phyloP scores from a whole-genome alignment of 2,888 invertebrate species.

The Drosophila putrida region DNA sequence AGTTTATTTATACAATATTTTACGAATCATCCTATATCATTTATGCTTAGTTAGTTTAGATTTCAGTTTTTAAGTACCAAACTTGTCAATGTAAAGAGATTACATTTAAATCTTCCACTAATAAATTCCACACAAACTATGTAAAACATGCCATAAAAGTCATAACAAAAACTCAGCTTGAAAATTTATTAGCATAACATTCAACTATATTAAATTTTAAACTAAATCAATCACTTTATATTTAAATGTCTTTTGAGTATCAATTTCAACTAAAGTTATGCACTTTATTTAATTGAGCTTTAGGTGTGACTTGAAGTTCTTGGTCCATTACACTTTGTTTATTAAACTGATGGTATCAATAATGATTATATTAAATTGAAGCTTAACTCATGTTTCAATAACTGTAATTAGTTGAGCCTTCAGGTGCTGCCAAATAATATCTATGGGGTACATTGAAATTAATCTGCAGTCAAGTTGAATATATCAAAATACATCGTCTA shows the following conservation, averaged over 20 bases:
- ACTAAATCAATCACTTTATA: neutral
- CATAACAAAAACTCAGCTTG: too few relatives aligned
- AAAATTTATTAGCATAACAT: neutral
- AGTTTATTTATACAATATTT: too few relatives aligned
- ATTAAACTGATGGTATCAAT: too few relatives aligned
- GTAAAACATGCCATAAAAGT: too few relatives aligned
- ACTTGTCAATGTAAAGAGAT: neutral
- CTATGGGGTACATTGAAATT: neutral
- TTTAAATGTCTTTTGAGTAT: neutral
- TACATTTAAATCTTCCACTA: too few relatives aligned
- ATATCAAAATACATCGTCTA: neutral
- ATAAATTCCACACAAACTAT: too few relatives aligned
- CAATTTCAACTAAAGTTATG: neutral
- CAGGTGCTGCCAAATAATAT: neutral
- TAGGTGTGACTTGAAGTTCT: too few relatives aligned
- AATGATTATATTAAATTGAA: too few relatives aligned
- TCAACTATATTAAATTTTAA: neutral
- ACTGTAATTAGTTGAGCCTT: neutral
- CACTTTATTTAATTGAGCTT: neutral
- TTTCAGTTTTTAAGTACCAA: neutral
- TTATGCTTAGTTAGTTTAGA: too few relatives aligned
- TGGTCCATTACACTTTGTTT: too few relatives aligned
- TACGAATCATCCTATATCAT: too few relatives aligned
- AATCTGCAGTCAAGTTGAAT: slow-evolving; percentile 7
- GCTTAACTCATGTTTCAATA: neutral